Conservation (phyloP, 2,797 vertebrate genomes). For the Meriones psammophilus region DNA sequence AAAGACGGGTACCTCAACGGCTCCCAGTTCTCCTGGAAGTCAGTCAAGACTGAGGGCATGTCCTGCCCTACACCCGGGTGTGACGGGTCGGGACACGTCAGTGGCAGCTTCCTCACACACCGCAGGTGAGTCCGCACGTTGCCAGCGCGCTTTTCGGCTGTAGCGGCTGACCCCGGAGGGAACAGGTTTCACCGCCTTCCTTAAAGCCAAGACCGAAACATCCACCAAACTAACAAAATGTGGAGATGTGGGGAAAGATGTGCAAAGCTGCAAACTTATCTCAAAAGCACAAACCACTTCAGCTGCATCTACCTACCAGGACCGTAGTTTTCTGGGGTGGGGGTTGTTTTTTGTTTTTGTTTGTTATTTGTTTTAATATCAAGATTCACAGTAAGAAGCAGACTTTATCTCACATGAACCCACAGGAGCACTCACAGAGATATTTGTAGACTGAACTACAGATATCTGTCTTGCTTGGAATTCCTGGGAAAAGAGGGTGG, state of each 20-base stretch:
- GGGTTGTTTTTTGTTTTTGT: accelerated
- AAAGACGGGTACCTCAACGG: slow-evolving; percentile 98
- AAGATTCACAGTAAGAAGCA: background rate
- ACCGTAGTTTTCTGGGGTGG: background rate
- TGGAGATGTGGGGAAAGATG: background rate
- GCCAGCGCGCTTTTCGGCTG: background rate
- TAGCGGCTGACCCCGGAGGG: background rate
- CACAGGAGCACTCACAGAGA: too few relatives aligned
- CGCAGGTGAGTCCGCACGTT: slow-evolving; percentile 92
- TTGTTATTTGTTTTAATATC: background rate
- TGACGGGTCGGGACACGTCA: slow-evolving; percentile 98
- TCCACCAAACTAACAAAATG: accelerated
- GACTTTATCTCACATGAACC: background rate
- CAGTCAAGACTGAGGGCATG: slow-evolving; percentile 99
- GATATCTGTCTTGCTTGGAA: too few relatives aligned
- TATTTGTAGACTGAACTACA: background rate
- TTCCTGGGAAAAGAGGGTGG: background rate
- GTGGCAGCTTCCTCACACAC: slow-evolving; percentile 99
- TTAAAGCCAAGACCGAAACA: background rate
- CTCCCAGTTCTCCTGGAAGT: slow-evolving; percentile 99
- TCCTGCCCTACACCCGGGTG: slow-evolving; percentile 98
- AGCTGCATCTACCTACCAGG: accelerated
- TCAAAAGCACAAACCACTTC: background rate
- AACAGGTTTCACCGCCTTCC: background rate
- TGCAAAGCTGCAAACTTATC: background rate